These are phyloP conservation scores for Actinopyga echinites DNA, from an alignment of 53 echinoderm and acorn worm genomes.

Conservation along the genomic window DNA sequence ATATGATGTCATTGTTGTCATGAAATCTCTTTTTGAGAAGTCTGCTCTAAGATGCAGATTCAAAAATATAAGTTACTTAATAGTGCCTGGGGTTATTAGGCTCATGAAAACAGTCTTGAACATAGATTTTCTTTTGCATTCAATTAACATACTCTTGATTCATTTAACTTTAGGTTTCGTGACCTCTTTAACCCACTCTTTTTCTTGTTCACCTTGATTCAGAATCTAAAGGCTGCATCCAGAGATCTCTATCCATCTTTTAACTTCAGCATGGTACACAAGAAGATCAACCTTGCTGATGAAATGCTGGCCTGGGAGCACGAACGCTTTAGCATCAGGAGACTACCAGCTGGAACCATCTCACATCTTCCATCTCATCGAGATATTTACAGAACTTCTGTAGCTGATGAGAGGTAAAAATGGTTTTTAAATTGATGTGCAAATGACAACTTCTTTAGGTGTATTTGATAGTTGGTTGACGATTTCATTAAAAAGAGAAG, in stretches of 20 bases:
- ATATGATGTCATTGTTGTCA: too few relatives aligned
- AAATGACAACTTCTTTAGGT: too few relatives aligned
- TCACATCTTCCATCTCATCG: slow-evolving; percentile 72
- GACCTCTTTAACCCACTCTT: neutral
- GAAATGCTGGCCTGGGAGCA: slow-evolving; percentile 98
- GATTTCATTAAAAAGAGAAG: too few relatives aligned
- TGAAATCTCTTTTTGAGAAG: too few relatives aligned
- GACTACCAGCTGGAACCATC: slow-evolving; percentile 84
- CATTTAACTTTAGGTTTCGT: neutral
- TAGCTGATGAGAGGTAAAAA: slow-evolving; percentile 92
- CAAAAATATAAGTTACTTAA: too few relatives aligned
- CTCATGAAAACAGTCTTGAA: neutral
- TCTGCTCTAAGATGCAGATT: too few relatives aligned
- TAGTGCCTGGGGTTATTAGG: too few relatives aligned
- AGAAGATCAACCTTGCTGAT: slow-evolving; percentile 96
- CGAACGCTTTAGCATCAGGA: slow-evolving; percentile 91
- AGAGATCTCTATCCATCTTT: slow-evolving; percentile 73
- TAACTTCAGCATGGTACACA: slow-evolving; percentile 94
- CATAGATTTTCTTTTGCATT: neutral
- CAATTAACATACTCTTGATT: neutral
- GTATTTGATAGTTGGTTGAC: too few relatives aligned
- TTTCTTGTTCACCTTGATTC: neutral
- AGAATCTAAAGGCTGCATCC: slow-evolving; percentile 74
- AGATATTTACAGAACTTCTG: slow-evolving; percentile 73
- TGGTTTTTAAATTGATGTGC: too few relatives aligned